phyloP scores from a whole-genome alignment of 1,140 invertebrate genomes.

The Ridgeia piscesae region DNA sequence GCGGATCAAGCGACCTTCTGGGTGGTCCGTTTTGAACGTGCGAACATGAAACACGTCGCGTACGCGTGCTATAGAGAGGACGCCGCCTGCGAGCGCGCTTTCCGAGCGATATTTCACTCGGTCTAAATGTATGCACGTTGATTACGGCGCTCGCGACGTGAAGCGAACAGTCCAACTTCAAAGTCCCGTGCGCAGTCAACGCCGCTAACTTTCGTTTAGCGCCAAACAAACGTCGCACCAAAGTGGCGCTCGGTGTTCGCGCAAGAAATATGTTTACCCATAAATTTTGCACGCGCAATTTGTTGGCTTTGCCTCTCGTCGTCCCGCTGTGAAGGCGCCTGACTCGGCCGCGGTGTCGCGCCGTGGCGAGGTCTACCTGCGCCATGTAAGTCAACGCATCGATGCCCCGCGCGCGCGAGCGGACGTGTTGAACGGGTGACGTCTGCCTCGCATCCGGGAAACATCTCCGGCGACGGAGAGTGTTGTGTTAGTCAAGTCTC shows the following conservation, averaged over 20 bases:
- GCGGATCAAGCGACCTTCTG: neutral
- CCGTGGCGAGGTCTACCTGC: neutral
- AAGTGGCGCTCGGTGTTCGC: neutral
- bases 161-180: neutral
- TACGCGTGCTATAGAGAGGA: neutral
- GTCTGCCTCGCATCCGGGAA: neutral
- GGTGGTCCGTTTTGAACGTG: conserved; percentile 3
- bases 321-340: neutral
- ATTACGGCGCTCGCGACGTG: neutral
- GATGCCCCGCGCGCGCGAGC: neutral
- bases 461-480: neutral
- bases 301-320: neutral
- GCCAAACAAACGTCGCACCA: neutral
- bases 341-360: neutral
- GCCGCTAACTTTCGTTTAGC: neutral
- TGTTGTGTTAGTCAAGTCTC: neutral
- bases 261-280: conserved; percentile 5
- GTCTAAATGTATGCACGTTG: neutral
- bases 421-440: neutral
- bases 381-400: neutral
- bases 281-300: neutral
- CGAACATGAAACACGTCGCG: neutral
- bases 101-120: neutral
- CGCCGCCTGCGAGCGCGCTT: neutral
- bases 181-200: neutral